Evolutionary conservation across 2,888 invertebrate species (phyloP).

Genomic region (Trichopoda pennipes): DNA sequence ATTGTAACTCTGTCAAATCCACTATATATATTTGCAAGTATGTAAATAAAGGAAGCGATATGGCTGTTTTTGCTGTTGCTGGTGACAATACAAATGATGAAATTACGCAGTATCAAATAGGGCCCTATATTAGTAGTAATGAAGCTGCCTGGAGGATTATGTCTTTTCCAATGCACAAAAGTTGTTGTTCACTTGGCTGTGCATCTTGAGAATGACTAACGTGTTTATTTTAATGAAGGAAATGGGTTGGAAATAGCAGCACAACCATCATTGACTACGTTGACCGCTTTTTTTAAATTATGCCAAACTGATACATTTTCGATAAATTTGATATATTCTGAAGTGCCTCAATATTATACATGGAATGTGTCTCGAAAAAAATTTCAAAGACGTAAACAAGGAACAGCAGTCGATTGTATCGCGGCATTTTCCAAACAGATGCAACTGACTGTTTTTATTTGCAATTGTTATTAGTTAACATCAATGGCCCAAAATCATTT

Average conservation of each 20-base stretch:
- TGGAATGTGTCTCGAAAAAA: conserved; percentile 32
- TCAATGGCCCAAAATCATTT: conserved; percentile 58
- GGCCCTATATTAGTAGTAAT: conserved; percentile 72
- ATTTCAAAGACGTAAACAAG: conserved; percentile 53
- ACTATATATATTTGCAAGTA: conserved; percentile 77
- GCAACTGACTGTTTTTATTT: conserved; percentile 33
- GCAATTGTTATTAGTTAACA: conserved; percentile 40
- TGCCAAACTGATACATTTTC: background rate
- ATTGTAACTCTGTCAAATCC: conserved; percentile 74
- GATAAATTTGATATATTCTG: background rate
- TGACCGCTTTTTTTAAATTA: background rate
- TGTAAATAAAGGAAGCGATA: conserved; percentile 79
- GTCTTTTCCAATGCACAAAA: conserved; percentile 68
- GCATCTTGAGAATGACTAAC: conserved; percentile 70
- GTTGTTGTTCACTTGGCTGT: conserved; percentile 68
- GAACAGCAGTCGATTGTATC: conserved; percentile 18
- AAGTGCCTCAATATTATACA: background rate
- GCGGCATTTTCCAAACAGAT: background rate
- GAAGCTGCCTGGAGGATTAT: conserved; percentile 69
- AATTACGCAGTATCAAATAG: conserved; percentile 64
- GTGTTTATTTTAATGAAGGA: conserved; percentile 45
- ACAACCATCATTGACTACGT: background rate
- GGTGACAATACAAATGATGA: conserved; percentile 55
- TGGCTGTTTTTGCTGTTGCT: conserved; percentile 67
- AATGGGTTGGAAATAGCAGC: background rate